Evolutionary conservation across 2,113 vertebrate species (phyloP).

Genomic region (Cygnus buccinator): DNA sequence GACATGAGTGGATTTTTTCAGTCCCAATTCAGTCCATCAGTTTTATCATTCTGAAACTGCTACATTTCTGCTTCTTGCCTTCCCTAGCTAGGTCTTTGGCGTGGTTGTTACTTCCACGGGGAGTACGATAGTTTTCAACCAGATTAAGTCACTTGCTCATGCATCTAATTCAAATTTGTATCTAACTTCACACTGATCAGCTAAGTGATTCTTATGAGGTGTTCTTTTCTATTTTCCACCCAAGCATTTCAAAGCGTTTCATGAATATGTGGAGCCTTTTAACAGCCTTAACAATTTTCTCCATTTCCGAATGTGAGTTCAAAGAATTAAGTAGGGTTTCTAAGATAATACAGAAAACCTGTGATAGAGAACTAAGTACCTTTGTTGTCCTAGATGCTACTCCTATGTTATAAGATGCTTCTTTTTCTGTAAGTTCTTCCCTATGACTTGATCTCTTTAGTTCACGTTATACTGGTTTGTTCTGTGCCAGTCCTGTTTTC

Average conservation of each 20-base stretch:
- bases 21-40: neutral
- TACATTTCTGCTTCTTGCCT: neutral
- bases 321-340: neutral
- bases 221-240: neutral
- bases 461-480: neutral
- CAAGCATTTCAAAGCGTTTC: neutral
- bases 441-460: neutral
- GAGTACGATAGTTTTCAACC: neutral
- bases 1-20: neutral
- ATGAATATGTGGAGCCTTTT: neutral
- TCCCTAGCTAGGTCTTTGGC: neutral
- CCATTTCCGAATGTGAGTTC: neutral
- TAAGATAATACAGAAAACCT: neutral
- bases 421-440: neutral
- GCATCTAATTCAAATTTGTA: neutral
- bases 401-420: neutral
- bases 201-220: neutral
- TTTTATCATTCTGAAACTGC: neutral
- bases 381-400: neutral
- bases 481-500: neutral
- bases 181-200: neutral
- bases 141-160: neutral
- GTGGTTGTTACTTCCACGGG: neutral
- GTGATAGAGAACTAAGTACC: neutral
- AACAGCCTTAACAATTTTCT: neutral